Base-by-base conservation (phyloP, 2,888 invertebrate species). In the Polia nebulosa region DNA sequence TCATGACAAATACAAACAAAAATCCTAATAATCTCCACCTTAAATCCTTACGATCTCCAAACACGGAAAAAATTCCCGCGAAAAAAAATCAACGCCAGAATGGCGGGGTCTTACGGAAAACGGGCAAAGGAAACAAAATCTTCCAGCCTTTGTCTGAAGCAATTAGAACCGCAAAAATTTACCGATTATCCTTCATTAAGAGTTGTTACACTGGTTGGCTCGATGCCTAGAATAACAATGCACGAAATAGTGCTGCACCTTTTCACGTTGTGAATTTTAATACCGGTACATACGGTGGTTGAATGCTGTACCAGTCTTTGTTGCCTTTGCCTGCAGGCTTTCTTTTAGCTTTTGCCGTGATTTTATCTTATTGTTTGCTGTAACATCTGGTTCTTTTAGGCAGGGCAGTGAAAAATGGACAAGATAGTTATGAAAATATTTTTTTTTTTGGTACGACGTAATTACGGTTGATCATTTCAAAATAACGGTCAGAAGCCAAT, bases 211-310 rank as follows among this genome's bases (percentile, higher is more conserved):
- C 77, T 73, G 82, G 72, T 79, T 81, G 83, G 76, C 72, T 72
- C 70, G 68, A 71, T 77, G 86, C 84, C 81, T 78, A 72, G 82
- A 82, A 86, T 84, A 87, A 89, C 88, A 90, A 88, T 89, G 87
- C 85, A 80, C 85, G 83, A 88, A 89, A 90, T 89, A 89, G 85
- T 85, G 83, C 84, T 85, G 88, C 85, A 85, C 78, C 83, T 84
- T 85, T 82, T 70, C 81, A 76, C 82, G 80, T 70, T 56, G 85
- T 77, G 89, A 87, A 88, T 89, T 88, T 88, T 89, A 89, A 89
- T 87, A 83, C 73, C 68, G 34, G 76, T 81, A 84, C 80, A 82
- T 72, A 77, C 73, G 72, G 78, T 71, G 78, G 82, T 82, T 80
- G 83, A 85, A 84, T 81, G 69, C 72, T 60, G 57, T 75, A 59